Percentiles rank a stretch among this genome's conserved stretches.
Conservation (phyloP, 2,113 vertebrate species). For the Peromyscus californicus region DNA sequence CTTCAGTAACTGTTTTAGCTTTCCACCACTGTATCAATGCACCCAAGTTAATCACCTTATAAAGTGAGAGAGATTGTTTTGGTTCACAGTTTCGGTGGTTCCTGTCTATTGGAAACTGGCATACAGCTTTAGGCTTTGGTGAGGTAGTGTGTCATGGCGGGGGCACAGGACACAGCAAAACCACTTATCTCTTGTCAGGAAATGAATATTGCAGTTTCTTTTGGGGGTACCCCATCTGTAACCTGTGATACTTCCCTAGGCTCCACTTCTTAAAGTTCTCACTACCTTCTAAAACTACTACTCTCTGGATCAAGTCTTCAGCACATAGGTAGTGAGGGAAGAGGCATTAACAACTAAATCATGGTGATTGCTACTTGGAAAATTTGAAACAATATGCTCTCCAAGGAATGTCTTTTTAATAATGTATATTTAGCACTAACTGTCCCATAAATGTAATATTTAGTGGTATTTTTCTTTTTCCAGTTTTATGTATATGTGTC, state of each 20-base stretch:
- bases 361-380: not conserved
- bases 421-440: constrained; percentile 3
- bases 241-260: not conserved
- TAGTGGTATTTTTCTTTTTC: not conserved
- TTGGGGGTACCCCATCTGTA: not conserved
- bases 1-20: not conserved
- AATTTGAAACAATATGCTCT: not conserved
- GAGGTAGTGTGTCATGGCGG: too few relatives aligned
- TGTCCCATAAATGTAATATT: not conserved
- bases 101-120: not conserved
- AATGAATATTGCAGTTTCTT: not conserved
- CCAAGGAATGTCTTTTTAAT: not conserved
- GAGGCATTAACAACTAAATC: not conserved
- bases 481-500: not conserved
- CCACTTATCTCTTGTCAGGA: not conserved
- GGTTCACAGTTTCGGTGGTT: not conserved
- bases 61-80: not conserved
- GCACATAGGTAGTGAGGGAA: too few relatives aligned
- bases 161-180: not conserved
- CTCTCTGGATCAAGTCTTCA: not conserved
- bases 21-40: not conserved
- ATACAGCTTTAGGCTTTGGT: not conserved
- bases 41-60: not conserved
- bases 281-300: not conserved
- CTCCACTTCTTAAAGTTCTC: not conserved